Percentiles rank a stretch among this genome's conserved stretches.
phyloP scores from a whole-genome alignment of 2,113 vertebrate species.

The Panurus biarmicus region DNA sequence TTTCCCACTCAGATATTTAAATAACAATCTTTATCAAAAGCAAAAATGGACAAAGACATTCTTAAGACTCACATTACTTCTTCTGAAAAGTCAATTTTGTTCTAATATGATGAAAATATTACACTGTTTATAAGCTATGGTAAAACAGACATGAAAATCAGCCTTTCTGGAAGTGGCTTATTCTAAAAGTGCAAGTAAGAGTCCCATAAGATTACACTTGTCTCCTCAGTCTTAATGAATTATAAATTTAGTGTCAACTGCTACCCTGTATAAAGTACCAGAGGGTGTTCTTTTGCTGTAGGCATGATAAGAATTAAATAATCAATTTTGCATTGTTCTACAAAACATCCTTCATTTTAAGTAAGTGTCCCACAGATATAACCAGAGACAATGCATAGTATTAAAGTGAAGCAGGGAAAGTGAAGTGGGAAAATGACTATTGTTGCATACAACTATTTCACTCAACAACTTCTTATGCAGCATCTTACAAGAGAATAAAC shows the following conservation, averaged over 20 bases:
- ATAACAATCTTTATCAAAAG: not conserved
- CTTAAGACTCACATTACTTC: not conserved
- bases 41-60: not conserved
- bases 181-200: not conserved
- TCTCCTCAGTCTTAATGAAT: not conserved
- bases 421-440: not conserved
- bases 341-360: not conserved
- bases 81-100: not conserved
- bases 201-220: not conserved
- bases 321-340: not conserved
- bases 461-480: conserved; percentile 24
- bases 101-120: not conserved
- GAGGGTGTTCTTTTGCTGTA: not conserved
- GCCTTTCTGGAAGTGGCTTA: not conserved
- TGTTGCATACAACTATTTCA: not conserved
- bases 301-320: not conserved
- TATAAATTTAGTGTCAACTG: not conserved
- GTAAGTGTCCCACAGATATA: not conserved
- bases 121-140: not conserved
- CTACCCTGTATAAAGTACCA: not conserved
- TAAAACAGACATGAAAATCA: not conserved
- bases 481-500: conserved; percentile 63
- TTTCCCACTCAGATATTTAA: not conserved
- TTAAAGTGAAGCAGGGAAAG: not conserved
- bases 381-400: not conserved